Conservation (phyloP, 2,888 invertebrate species). For the Pachliopta kotzebuea region DNA sequence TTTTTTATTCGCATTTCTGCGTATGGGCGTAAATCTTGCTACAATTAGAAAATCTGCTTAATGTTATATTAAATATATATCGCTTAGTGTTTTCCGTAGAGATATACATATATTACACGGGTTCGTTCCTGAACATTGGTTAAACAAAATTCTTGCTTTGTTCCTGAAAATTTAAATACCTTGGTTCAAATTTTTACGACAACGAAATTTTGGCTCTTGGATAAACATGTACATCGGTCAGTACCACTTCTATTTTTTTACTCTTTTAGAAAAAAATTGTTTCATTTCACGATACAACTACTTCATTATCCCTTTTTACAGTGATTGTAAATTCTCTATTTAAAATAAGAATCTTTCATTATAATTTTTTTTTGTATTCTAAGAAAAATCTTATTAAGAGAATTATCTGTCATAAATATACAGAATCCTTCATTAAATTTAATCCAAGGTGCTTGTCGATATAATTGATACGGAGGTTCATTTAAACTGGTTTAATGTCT, state of each 20-base stretch:
- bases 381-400: conserved; percentile 10
- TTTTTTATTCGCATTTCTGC: too few species aligned
- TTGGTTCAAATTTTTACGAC: too few species aligned
- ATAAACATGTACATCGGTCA: neutral
- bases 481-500: conserved; percentile 25
- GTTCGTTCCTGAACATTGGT: too few species aligned
- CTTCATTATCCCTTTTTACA: conserved; percentile 2
- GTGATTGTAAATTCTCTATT: conserved; percentile 19
- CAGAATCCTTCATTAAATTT: conserved; percentile 26
- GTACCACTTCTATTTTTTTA: neutral
- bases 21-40: too few species aligned
- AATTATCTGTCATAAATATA: conserved; percentile 27
- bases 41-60: too few species aligned
- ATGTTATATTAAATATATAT: too few species aligned
- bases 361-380: conserved; percentile 14
- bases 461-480: conserved; percentile 25
- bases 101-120: too few species aligned
- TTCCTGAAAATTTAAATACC: too few species aligned
- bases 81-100: too few species aligned
- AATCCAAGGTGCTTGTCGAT: conserved; percentile 25
- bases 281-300: neutral
- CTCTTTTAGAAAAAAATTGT: neutral
- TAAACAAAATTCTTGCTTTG: too few species aligned
- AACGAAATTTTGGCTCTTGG: too few species aligned
- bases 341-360: conserved; percentile 17